phyloP scores from a whole-genome alignment of 2,113 vertebrate species.

The Xerus inauris region DNA sequence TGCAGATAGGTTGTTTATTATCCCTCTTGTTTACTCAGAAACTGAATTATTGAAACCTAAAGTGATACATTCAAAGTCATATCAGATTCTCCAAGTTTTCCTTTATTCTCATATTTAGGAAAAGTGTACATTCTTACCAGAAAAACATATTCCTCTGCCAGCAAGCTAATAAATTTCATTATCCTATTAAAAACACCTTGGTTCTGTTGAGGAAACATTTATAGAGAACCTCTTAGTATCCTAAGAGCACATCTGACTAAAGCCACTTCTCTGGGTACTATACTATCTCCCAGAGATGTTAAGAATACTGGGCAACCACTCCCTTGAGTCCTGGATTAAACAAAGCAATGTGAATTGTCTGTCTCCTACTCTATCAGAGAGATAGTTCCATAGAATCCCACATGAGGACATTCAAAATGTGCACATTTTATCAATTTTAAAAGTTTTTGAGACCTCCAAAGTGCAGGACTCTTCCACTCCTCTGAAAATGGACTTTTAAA shows the following conservation, averaged over 20 bases:
- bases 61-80: not conserved
- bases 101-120: conserved; percentile 30
- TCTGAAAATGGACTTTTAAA: conserved; percentile 12
- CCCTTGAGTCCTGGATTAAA: not conserved
- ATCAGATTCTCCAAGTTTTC: not conserved
- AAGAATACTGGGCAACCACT: not conserved
- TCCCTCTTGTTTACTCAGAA: not conserved
- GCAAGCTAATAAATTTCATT: not conserved
- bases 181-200: not conserved
- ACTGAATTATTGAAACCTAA: not conserved
- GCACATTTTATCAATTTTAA: not conserved
- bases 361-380: not conserved
- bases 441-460: not conserved
- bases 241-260: too few relatives aligned
- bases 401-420: not conserved
- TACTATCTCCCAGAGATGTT: not conserved
- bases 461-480: not conserved
- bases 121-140: not conserved
- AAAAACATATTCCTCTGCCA: not conserved
- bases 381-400: not conserved
- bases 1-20: not conserved
- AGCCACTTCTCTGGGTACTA: not conserved
- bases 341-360: not conserved
- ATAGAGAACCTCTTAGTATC: not conserved
- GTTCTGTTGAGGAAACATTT: not conserved